Evolutionary conservation across 30 jellyfish, hydroid and myxozoan genomes (phyloP).

Genomic region (Aurelia sp.): DNA sequence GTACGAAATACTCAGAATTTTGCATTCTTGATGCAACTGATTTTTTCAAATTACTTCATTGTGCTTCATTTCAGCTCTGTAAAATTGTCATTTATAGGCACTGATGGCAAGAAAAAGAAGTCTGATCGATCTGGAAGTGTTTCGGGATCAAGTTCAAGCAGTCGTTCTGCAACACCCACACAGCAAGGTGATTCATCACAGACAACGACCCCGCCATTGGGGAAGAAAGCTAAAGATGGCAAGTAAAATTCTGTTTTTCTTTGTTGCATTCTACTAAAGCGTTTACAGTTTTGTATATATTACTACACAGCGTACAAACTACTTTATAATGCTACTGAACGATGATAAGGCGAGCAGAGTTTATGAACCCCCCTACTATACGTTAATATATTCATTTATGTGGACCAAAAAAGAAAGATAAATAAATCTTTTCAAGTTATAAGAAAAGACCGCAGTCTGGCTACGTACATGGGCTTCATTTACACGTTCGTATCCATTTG

Average conservation of each 20-base stretch:
- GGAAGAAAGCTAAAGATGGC: conserved; percentile 51
- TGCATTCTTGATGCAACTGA: not conserved
- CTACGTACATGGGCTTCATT: too few species aligned
- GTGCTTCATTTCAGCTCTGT: too few species aligned
- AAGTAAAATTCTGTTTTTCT: not conserved
- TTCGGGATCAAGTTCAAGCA: conserved; percentile 88
- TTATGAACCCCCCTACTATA: too few species aligned
- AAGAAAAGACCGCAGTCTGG: too few species aligned
- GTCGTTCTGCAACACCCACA: conserved; percentile 97
- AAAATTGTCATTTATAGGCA: conserved; percentile 37
- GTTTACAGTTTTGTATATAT: not conserved
- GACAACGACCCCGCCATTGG: conserved; percentile 33
- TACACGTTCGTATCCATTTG: too few species aligned
- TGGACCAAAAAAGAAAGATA: too few species aligned
- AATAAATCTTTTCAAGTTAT: too few species aligned
- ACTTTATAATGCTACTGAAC: too few species aligned
- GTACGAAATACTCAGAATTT: conserved; percentile 62
- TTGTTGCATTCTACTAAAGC: not conserved
- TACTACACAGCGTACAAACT: too few species aligned
- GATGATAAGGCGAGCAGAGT: too few species aligned
- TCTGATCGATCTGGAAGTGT: conserved; percentile 82
- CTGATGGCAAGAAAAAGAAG: conserved; percentile 76
- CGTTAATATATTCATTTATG: too few species aligned
- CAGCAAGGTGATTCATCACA: conserved; percentile 17
- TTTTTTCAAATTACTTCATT: too few species aligned